Percentiles rank a stretch among this genome's conserved stretches.
Conservation (phyloP, 2,113 vertebrate genomes). For the Podarcis raffonei region DNA sequence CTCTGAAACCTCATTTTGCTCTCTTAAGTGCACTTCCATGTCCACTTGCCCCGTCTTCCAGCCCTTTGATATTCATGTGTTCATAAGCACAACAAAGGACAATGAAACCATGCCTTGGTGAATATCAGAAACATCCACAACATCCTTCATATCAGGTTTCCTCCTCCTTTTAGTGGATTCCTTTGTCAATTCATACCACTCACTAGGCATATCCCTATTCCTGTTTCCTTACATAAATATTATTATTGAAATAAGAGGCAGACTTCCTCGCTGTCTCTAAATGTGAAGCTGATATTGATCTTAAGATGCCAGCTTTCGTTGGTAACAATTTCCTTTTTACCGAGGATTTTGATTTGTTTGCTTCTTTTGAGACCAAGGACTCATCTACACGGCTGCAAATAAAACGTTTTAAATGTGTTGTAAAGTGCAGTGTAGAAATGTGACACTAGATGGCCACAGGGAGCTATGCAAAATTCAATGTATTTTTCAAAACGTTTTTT, state of each 20-base stretch:
- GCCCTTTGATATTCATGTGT: not conserved
- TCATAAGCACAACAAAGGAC: constrained; percentile 14
- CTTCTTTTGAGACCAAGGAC: not conserved
- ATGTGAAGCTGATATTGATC: not conserved
- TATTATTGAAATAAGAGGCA: not conserved
- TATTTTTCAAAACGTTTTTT: too few relatives aligned
- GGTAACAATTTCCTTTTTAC: not conserved
- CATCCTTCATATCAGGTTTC: not conserved
- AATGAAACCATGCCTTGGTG: not conserved
- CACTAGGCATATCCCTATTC: not conserved
- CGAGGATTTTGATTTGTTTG: not conserved
- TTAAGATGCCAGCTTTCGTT: not conserved
- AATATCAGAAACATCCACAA: not conserved
- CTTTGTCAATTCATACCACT: constrained; percentile 15
- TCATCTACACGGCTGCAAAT: too few relatives aligned
- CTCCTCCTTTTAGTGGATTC: not conserved
- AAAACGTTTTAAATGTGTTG: too few relatives aligned
- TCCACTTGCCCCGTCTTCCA: not conserved
- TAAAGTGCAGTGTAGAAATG: too few relatives aligned
- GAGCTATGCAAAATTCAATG: too few relatives aligned
- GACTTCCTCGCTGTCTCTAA: not conserved
- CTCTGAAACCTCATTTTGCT: not conserved
- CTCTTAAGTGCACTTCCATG: not conserved
- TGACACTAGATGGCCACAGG: too few relatives aligned
- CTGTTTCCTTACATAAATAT: constrained; percentile 17